phyloP scores from a whole-genome alignment of 2,113 vertebrate genomes.

The Poeciliopsis occidentalis region DNA sequence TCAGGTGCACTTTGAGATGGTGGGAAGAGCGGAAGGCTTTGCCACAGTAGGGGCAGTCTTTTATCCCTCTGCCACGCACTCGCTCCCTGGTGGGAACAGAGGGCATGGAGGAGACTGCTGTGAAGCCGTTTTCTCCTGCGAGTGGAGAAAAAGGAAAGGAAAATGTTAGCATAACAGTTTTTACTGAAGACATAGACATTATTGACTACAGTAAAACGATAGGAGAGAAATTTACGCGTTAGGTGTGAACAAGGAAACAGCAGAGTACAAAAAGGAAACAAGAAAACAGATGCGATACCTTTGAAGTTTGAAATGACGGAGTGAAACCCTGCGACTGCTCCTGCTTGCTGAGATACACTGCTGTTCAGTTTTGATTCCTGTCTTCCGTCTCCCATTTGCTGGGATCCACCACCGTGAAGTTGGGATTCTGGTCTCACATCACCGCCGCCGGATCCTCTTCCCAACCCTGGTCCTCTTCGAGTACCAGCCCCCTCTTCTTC shows the following conservation, averaged over 20 bases:
- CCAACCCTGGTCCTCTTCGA: constrained; percentile 52
- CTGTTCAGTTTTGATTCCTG: constrained; percentile 70
- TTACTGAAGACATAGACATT: constrained; percentile 16
- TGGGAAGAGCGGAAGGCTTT: constrained; percentile 94
- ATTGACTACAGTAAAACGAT: constrained; percentile 13
- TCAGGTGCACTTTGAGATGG: constrained; percentile 93
- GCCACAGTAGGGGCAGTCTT: constrained; percentile 93
- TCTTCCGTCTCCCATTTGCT: constrained; percentile 64
- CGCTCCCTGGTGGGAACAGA: constrained; percentile 79
- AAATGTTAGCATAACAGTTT: constrained; percentile 37
- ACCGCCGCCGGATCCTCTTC: constrained; percentile 37
- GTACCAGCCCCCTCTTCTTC: constrained; percentile 52
- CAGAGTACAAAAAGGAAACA: background rate
- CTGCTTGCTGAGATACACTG: constrained; percentile 56
- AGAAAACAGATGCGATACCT: constrained; percentile 61
- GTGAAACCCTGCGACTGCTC: constrained; percentile 66
- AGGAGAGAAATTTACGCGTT: constrained; percentile 24
- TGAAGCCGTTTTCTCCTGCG: constrained; percentile 85
- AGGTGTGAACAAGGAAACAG: constrained; percentile 21
- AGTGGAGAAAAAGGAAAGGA: background rate
- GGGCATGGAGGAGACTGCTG: constrained; percentile 73
- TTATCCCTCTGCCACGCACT: constrained; percentile 85
- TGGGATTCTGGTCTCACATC: constrained; percentile 70
- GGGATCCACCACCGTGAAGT: constrained; percentile 57
- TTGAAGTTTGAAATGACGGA: constrained; percentile 74